phyloP scores from a whole-genome alignment of 2,113 vertebrate genomes.

The Syngnathus typhle region DNA sequence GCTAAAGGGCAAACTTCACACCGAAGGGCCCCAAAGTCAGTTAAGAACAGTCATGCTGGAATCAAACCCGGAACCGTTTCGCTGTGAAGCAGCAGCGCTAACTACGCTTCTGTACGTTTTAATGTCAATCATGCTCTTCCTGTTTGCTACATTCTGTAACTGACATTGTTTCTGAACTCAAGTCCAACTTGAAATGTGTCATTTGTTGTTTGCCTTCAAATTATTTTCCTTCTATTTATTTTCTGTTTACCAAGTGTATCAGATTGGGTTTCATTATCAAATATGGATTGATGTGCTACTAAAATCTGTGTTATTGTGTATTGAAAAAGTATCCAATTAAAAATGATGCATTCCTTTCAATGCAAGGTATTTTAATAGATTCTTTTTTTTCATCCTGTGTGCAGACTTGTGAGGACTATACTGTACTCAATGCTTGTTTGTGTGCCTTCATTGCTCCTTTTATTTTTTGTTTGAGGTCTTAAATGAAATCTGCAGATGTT shows the following conservation, averaged over 20 bases:
- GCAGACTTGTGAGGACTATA: not conserved
- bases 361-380: slow-evolving; percentile 15
- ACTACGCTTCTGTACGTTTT: not conserved
- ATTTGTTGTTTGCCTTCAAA: slow-evolving; percentile 18
- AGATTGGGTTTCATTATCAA: not conserved
- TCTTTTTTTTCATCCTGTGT: not conserved
- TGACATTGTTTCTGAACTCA: slow-evolving; percentile 1
- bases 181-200: slow-evolving; percentile 14
- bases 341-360: slow-evolving; percentile 33
- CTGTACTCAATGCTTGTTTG: not conserved
- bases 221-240: not conserved
- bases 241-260: not conserved
- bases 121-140: slow-evolving; percentile 6
- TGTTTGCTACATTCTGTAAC: slow-evolving; percentile 1
- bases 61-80: not conserved
- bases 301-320: not conserved
- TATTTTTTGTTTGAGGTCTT: not conserved
- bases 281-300: not conserved
- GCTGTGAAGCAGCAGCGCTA: not conserved
- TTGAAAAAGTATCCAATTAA: not conserved
- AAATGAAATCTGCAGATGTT: not conserved
- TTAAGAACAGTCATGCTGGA: not conserved
- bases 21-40: not conserved
- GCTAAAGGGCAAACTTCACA: not conserved
- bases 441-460: slow-evolving; percentile 1